Evolutionary conservation across 2,888 invertebrate species (phyloP), one percentile per base, ranked within the genome.

Genomic region (Drosophila falleni): DNA sequence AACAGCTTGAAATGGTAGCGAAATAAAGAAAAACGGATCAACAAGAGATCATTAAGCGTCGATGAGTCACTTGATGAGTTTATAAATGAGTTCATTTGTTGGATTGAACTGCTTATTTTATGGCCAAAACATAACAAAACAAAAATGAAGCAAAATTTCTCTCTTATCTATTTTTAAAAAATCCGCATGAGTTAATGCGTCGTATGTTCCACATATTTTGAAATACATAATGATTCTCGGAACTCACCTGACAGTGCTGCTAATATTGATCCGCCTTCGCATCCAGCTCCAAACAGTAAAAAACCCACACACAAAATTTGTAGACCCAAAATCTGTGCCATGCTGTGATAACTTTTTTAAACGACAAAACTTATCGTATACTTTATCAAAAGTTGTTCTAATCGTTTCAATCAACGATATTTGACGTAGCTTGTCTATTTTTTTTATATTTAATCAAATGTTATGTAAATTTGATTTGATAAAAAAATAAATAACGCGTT

Each of bases 31-130:
- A 61, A 55, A 58, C 35, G 54, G 63, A 59, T 68, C 74, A 67
- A 37, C 23, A 64, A 41, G 42, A 56, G 55, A 64, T 66, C 78
- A 75, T 75, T 62, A 66, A 44, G 54, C 54, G 55, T 53, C 46
- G 79, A 74, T 74, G 79, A 74, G 64, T 78, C 78, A 78, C 55
- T 56, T 65, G 63, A 71, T 70, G 70, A 59, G 74, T 74, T 64
- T 78, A 71, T 78, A 78, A 78, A 78, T 78, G 79, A 78, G 79
- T 78, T 78, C 53, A 78, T 74, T 77, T 78, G 56, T 53, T 61
- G 49, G 39, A 63, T 54, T 69, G 50, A 50, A 62, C 58, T 54
- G 55, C 35, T 19, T 33, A 33, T 69, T 41, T 63, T 53, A 54
- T 42, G 19, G 60, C 29, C 55, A 56, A 29, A 58, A 37, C 50